Evolutionary conservation across 2,888 invertebrate genomes (phyloP).

Genomic region (Hermodice carunculata): DNA sequence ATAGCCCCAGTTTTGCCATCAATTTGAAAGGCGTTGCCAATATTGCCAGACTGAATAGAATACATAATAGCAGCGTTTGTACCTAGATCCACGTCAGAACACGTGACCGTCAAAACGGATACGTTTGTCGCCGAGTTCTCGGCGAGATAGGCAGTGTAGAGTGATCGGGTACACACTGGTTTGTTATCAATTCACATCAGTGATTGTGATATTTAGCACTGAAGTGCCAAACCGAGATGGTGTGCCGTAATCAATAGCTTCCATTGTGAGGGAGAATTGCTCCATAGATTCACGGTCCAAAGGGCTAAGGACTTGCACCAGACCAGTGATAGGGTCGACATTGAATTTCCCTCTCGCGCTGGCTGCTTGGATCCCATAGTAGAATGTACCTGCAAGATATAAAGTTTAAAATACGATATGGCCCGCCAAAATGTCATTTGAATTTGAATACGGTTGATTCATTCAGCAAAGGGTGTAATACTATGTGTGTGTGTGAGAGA

Average conservation of each 20-base stretch:
- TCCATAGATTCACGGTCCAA: slow-evolving; percentile 42
- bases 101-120: slow-evolving; percentile 5
- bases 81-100: slow-evolving; percentile 34
- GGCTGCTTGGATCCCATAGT: no score
- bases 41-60: slow-evolving; percentile 41
- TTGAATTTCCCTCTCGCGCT: no score
- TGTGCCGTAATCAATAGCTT: slow-evolving; percentile 9
- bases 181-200: slow-evolving; percentile 32
- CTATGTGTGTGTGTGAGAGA: no score
- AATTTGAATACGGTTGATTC: no score
- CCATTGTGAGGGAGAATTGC: background rate
- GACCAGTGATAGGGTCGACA: slow-evolving; percentile 41
- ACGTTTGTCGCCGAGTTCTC: slow-evolving; percentile 27
- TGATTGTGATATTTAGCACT: slow-evolving; percentile 12
- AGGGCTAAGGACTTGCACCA: slow-evolving; percentile 32
- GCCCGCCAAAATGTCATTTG: no score
- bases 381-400: no score
- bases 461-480: no score
- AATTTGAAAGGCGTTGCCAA: slow-evolving; percentile 32
- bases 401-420: no score
- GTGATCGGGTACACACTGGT: slow-evolving; percentile 21
- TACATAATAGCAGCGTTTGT: slow-evolving; percentile 49
- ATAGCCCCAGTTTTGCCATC: slow-evolving; percentile 43
- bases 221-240: background rate
- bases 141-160: slow-evolving; percentile 20